Evolutionary conservation across 2,113 vertebrate genomes (phyloP).

Genomic region (Circaetus gallicus): DNA sequence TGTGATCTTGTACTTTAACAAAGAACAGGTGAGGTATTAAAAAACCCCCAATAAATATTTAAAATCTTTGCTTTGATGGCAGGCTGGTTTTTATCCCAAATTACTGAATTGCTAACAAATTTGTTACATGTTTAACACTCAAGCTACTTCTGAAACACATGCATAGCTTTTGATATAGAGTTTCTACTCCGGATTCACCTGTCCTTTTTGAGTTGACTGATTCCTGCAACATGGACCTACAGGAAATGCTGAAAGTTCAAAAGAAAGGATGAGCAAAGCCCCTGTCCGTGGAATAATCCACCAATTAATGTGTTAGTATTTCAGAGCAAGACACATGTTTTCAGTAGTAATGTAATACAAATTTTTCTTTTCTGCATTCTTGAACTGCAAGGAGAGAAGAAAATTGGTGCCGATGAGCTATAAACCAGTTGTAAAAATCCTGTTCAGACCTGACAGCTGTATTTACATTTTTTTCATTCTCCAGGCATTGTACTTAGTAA

Average conservation of each 20-base stretch:
- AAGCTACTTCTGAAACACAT: not conserved
- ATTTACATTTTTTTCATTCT: not conserved
- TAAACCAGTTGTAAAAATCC: not conserved
- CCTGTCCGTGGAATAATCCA: accelerated
- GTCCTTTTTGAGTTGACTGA: not conserved
- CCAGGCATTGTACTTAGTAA: not conserved
- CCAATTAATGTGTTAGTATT: accelerated
- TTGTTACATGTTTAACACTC: not conserved
- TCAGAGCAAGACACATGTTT: accelerated
- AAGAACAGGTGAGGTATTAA: not conserved
- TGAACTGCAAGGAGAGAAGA: not conserved
- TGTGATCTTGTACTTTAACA: not conserved
- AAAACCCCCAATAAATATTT: not conserved
- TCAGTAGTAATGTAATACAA: not conserved
- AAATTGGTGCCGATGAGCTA: not conserved
- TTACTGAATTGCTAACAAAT: not conserved
- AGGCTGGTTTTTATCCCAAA: not conserved
- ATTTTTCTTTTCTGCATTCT: not conserved
- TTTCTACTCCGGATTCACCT: not conserved
- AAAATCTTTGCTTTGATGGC: not conserved
- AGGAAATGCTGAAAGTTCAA: not conserved
- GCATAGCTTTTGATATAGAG: accelerated
- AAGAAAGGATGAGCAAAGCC: not conserved
- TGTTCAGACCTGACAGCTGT: not conserved
- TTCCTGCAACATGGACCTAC: not conserved